phyloP scores from a whole-genome alignment of 2,797 vertebrate species.

The Rhodeus uyekii region DNA sequence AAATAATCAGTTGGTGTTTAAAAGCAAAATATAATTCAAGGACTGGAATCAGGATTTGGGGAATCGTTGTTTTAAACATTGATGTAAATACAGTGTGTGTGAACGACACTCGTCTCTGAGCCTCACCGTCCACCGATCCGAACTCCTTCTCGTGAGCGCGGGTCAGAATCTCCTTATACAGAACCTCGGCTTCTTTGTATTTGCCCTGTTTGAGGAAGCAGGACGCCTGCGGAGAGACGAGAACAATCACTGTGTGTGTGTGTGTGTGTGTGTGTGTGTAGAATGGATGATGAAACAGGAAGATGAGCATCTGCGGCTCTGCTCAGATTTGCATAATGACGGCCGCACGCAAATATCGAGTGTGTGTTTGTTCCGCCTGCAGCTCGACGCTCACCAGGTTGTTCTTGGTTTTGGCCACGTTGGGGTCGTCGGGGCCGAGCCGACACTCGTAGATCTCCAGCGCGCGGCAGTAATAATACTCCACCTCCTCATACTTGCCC shows the following conservation, averaged over 20 bases:
- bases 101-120: not conserved
- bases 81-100: too few relatives aligned
- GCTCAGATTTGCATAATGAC: not conserved
- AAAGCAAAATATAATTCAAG: too few relatives aligned
- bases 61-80: too few relatives aligned
- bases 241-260: not conserved
- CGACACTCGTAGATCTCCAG: slow-evolving; percentile 94
- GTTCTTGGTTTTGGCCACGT: slow-evolving; percentile 98
- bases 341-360: not conserved
- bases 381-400: slow-evolving; percentile 84
- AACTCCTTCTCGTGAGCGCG: slow-evolving; percentile 98
- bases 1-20: too few relatives aligned
- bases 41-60: too few relatives aligned
- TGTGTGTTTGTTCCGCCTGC: not conserved
- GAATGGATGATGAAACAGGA: not conserved
- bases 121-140: slow-evolving; percentile 93
- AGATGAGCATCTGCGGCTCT: not conserved
- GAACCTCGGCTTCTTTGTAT: slow-evolving; percentile 93
- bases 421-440: slow-evolving; percentile 93
- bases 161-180: slow-evolving; percentile 98
- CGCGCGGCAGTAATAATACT: slow-evolving; percentile 94
- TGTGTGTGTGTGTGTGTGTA: not conserved
- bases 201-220: slow-evolving; percentile 98
- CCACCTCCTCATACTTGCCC: slow-evolving; percentile 97
- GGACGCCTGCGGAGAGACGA: slow-evolving; percentile 82